Base-by-base conservation (phyloP, 2,888 invertebrate genomes). In the Drosophila borborema region DNA sequence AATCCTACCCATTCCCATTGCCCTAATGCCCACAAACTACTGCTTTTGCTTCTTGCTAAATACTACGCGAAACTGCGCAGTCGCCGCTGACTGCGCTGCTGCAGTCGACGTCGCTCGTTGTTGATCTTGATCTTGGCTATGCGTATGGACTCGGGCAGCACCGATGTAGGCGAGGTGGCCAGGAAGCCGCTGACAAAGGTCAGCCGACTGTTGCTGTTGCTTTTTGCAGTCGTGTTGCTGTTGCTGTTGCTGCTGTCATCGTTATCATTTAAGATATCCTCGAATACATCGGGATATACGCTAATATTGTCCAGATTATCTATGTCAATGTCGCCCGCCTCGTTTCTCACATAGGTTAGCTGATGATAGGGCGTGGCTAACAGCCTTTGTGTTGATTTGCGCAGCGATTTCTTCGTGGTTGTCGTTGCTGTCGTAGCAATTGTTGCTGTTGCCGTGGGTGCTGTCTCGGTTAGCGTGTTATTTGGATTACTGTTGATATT, bases 261-360 rank as follows among this genome's bases (percentile, higher is more conserved):
- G 71, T 64, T 61, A 18, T 66, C 72, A 43, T 85, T 64, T 38
- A 65, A 72, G 56, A 80, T 81, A 34, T 89, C 90, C 45, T 89
- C 89, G 38, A 88, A 78, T 38, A 83, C 70, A 78, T 91, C 91
- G 43, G 91, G 88, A 83, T 90, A 90, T 41, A 91, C 87, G 76
- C 91, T 92, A 36, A 92, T 92, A 65, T 91, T 92, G 80, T 92
- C 91, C 74, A 91, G 83, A 66, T 89, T 91, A 71, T 91, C 91
- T 55, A 91, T 91, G 59, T 91, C 90, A 51, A 91, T 91, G 51
- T 92, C 91, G 20, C 92, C 91, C 36, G 87, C 91, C 63, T 85
- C 82, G 55, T 92, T 91, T 28, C 91, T 88, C 34, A 91, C 89
- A 66, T 91, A 91, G 48, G 90, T 91, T 60, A 91, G 64, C 53